These are phyloP conservation scores for Drymonia ruficornis DNA, from an alignment of 2,888 invertebrate genomes.

Conservation along the genomic window DNA sequence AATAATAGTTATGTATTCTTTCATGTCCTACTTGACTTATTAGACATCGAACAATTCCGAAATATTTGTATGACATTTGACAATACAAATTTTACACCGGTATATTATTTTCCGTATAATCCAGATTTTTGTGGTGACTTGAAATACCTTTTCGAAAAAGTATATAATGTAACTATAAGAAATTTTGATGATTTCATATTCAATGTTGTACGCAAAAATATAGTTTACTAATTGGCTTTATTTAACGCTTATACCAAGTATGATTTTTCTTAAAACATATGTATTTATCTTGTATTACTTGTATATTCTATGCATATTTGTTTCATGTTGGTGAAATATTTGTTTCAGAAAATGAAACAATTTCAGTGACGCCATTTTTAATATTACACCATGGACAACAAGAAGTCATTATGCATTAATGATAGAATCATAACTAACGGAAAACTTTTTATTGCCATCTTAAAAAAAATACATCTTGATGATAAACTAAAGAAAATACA, in stretches of 20 bases:
- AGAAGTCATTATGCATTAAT: background rate
- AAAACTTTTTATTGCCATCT: slow-evolving; percentile 27
- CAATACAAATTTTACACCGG: background rate
- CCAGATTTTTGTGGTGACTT: background rate
- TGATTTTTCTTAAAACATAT: too few relatives aligned
- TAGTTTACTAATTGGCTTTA: too few relatives aligned
- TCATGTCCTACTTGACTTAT: background rate
- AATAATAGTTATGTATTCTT: background rate
- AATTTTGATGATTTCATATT: background rate
- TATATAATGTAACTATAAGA: background rate
- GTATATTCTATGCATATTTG: too few relatives aligned
- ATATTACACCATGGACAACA: background rate
- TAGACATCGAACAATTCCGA: background rate
- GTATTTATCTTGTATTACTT: too few relatives aligned
- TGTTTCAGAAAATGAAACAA: background rate
- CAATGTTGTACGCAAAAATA: background rate
- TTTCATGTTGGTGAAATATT: background rate
- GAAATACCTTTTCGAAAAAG: background rate
- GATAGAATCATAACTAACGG: background rate
- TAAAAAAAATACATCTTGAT: slow-evolving; percentile 17
- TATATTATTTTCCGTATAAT: background rate
- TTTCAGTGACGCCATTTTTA: too few relatives aligned
- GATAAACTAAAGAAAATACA: slow-evolving; percentile 26
- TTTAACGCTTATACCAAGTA: too few relatives aligned
- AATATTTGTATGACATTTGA: background rate